Evolutionary conservation across 2,113 vertebrate species (phyloP).

Genomic region (Oryctolagus cuniculus): DNA sequence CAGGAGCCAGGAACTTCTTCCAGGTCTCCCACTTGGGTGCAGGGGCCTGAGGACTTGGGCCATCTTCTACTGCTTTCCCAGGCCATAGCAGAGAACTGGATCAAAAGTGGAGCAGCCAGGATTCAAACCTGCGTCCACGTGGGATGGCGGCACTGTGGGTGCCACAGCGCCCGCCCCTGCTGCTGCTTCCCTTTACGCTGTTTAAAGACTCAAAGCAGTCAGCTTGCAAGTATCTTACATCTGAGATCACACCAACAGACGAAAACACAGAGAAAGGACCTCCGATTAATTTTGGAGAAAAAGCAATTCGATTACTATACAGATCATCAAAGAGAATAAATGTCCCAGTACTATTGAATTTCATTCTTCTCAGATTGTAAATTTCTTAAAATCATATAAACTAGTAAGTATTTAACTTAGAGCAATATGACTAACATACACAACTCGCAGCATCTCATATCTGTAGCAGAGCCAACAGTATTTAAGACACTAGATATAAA

Average conservation of each 20-base stretch:
- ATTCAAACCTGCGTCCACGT: no score
- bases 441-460: conserved; percentile 12
- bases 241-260: not conserved
- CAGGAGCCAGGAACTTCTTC: no score
- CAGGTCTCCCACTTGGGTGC: no score
- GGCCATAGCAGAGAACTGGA: no score
- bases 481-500: conserved; percentile 22
- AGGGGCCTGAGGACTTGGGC: no score
- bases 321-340: conserved; percentile 28
- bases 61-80: no score
- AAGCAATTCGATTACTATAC: not conserved
- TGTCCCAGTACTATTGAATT: not conserved
- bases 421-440: not conserved
- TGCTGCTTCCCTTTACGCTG: not conserved
- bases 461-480: conserved; percentile 24
- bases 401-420: conserved; percentile 46
- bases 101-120: no score
- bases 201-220: conserved; percentile 45
- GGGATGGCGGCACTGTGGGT: no score
- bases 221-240: conserved; percentile 6
- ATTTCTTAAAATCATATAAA: conserved; percentile 39
- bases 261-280: not conserved
- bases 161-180: not conserved
- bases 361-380: conserved; percentile 45
- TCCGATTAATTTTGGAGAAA: conserved; percentile 44